phyloP scores from a whole-genome alignment of 2,113 vertebrate genomes.

The Saimiri boliviensis region DNA sequence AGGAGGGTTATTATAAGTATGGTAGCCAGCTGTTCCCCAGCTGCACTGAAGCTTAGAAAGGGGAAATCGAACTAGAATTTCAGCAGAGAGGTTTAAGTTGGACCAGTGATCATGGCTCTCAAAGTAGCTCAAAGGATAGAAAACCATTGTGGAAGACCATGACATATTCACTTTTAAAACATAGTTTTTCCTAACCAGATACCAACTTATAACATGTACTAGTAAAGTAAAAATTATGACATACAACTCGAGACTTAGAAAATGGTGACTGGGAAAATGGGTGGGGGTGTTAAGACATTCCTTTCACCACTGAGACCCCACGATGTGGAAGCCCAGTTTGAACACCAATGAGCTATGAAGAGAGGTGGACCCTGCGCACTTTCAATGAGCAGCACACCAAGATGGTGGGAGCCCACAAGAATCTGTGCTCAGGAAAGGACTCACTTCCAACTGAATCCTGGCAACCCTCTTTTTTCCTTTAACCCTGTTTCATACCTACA shows the following conservation, averaged over 20 bases:
- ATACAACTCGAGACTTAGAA: neutral
- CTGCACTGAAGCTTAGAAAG: neutral
- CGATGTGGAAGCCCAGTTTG: neutral
- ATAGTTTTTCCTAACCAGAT: neutral
- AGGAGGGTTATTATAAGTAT: slow-evolving; percentile 14
- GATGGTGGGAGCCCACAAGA: rapidly evolving
- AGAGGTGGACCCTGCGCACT: rapidly evolving
- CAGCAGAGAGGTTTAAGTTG: neutral
- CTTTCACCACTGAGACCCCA: neutral
- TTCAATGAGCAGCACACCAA: rapidly evolving
- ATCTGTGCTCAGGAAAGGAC: rapidly evolving
- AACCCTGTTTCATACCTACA: rapidly evolving
- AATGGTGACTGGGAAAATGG: neutral
- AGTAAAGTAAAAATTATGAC: neutral
- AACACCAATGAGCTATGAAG: neutral
- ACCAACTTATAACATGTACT: neutral
- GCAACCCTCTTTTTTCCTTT: neutral
- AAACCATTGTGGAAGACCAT: neutral
- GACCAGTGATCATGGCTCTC: neutral
- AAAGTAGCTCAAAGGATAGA: neutral
- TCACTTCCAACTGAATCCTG: rapidly evolving
- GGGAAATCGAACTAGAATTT: neutral
- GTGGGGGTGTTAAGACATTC: neutral
- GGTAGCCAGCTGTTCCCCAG: slow-evolving; percentile 73
- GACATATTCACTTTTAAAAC: neutral